Base-by-base conservation (phyloP, 2,113 vertebrate species). In the Neogobius melanostomus region DNA sequence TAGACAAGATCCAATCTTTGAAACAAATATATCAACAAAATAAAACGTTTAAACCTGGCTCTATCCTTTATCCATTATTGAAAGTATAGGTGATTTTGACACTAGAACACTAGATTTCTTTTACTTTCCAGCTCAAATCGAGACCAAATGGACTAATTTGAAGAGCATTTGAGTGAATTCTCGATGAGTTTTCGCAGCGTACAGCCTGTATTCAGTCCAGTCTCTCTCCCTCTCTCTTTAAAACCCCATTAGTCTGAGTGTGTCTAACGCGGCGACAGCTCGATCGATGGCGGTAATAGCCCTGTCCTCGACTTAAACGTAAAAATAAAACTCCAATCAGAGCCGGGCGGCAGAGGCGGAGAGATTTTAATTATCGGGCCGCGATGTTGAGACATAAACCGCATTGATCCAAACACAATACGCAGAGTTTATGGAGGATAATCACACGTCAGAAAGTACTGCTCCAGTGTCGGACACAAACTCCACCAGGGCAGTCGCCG, bases 221-320 rank as follows among this genome's bases (percentile, higher is more conserved):
- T 2, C n/a, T n/a, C 51, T 4, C 8, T 0, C 7, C 46, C 44
- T n/a, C 44, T 44, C 42, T 68, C 76, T 11, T 64, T 68, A 53
- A 53, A 53, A 16, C 71, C 53, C 8, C 73, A 82, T 81, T 75
- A 83, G 63, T 12, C 59, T 28, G 57, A 56, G 66, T 72, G 44
- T 51, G n/a, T 63, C 48, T 66, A 62, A 42, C 28, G 71, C 76
- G 74, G 67, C 57, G 76, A 80, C 72, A 68, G 72, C 57, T 69
- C 81, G 83, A 68, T 88, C 87, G 80, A 77, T 87, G 79, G 66
- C 66, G 82, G 81, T 83, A 80, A 86, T 77, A 75, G 82, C 44
- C 62, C 42, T 77, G 68, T 76, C 69, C 54, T 10, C n/a, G 1
- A 16, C 54, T 64, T 17, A 51, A 50, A 36, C 47, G 28, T 44